phyloP scores from a whole-genome alignment of 2,113 vertebrate genomes.

The Pygoscelis adeliae region DNA sequence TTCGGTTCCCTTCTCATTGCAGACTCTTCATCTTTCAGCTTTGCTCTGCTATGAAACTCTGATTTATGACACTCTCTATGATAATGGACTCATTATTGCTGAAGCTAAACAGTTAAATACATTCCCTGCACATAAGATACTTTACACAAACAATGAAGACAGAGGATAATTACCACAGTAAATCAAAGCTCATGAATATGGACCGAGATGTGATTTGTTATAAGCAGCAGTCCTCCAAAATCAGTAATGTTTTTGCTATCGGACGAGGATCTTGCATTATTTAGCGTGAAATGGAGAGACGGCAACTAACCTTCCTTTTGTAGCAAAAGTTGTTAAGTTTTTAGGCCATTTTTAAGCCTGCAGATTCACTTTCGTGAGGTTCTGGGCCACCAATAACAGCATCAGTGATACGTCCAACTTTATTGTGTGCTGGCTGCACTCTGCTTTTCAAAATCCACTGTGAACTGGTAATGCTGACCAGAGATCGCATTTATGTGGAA shows the following conservation, averaged over 20 bases:
- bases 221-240: not conserved
- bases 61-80: not conserved
- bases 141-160: not conserved
- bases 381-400: not conserved
- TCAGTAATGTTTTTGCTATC: not conserved
- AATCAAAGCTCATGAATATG: slow-evolving; percentile 21
- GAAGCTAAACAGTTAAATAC: not conserved
- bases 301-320: not conserved
- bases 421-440: rapidly evolving
- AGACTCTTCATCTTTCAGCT: not conserved
- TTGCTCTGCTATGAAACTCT: not conserved
- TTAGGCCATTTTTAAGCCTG: not conserved
- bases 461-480: not conserved
- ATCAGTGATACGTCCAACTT: rapidly evolving
- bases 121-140: not conserved
- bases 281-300: not conserved
- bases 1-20: not conserved
- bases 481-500: rapidly evolving
- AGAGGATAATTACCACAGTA: not conserved
- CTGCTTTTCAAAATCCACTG: not conserved
- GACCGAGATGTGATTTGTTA: not conserved
- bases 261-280: not conserved
- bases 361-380: not conserved
- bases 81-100: not conserved
- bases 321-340: not conserved